phyloP scores from a whole-genome alignment of 2,888 invertebrate genomes.

The Drosophila limbata region DNA sequence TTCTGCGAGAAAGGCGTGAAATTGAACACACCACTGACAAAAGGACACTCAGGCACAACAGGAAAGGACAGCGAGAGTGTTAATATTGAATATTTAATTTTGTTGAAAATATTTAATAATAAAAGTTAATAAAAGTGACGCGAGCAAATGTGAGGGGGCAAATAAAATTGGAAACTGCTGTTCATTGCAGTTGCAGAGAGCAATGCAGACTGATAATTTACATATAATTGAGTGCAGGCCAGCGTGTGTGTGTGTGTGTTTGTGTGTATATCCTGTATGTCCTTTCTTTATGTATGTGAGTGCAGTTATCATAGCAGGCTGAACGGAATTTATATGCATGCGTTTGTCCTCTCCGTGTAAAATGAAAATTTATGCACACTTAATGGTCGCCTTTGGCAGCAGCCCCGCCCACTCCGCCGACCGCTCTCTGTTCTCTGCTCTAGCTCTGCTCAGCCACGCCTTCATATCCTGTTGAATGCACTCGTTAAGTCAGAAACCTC shows the following conservation, averaged over 20 bases:
- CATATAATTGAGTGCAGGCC: conserved; percentile 63
- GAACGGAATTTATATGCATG: conserved; percentile 58
- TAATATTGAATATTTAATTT: conserved; percentile 49
- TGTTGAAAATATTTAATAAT: conserved; percentile 57
- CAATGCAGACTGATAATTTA: conserved; percentile 58
- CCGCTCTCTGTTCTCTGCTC: too few relatives aligned
- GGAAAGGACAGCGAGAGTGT: conserved; percentile 5
- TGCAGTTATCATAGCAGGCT: conserved; percentile 42
- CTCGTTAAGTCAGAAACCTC: conserved; percentile 54
- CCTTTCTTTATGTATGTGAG: conserved; percentile 2
- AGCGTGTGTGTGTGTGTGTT: conserved; percentile 3
- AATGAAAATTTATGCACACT: conserved; percentile 71
- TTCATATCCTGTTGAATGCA: conserved; percentile 61
- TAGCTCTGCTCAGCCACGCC: conserved; percentile 31
- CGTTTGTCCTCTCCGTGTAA: conserved; percentile 52
- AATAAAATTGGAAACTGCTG: conserved; percentile 50
- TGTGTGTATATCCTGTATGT: conserved; percentile 12
- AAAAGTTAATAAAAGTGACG: conserved; percentile 44
- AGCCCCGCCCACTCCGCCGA: background rate
- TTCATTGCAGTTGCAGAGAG: conserved; percentile 30
- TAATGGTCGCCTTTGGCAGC: conserved; percentile 55
- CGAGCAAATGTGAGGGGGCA: conserved; percentile 42
- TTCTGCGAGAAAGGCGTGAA: conserved; percentile 17
- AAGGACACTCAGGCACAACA: background rate
- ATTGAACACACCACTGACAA: conserved; percentile 20